Conservation (phyloP, 1,140 invertebrate genomes). For the Heliconius himera region DNA sequence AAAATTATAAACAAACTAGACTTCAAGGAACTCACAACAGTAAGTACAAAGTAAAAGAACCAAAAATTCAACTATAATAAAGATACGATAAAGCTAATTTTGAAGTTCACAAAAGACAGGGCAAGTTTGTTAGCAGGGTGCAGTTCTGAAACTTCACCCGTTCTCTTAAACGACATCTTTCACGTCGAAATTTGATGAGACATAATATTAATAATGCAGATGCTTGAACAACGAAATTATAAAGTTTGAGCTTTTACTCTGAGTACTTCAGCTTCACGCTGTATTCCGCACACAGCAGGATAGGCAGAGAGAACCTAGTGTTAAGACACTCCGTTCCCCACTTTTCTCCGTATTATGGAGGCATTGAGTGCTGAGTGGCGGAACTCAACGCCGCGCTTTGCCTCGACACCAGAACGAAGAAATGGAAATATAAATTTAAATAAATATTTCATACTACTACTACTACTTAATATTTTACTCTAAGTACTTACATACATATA, state of each 20-base stretch:
- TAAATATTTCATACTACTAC: too few species aligned
- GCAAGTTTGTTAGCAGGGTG: constrained; percentile 43
- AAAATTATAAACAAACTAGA: neutral
- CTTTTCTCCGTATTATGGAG: too few species aligned
- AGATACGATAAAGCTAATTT: constrained; percentile 19
- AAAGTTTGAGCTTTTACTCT: neutral
- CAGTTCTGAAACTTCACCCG: constrained; percentile 42
- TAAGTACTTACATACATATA: too few species aligned
- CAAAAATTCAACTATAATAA: constrained; percentile 12
- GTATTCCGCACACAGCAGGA: too few species aligned
- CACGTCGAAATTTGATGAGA: constrained; percentile 44
- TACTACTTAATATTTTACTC: too few species aligned
- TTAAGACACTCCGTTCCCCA: too few species aligned
- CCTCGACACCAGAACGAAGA: too few species aligned
- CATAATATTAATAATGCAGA: constrained; percentile 41
- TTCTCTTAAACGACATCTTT: constrained; percentile 44
- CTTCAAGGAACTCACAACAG: neutral
- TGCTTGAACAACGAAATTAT: constrained; percentile 19
- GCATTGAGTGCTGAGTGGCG: too few species aligned
- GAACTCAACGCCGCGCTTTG: too few species aligned
- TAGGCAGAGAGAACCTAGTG: too few species aligned
- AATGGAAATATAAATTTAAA: too few species aligned
- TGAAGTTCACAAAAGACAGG: constrained; percentile 22
- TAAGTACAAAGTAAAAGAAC: neutral
- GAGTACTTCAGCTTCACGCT: neutral